A percentile compares a stretch with the other conserved stretches of the same genome.
Evolutionary conservation across 2,113 vertebrate species (phyloP).

Genomic region (Sitta europaea): DNA sequence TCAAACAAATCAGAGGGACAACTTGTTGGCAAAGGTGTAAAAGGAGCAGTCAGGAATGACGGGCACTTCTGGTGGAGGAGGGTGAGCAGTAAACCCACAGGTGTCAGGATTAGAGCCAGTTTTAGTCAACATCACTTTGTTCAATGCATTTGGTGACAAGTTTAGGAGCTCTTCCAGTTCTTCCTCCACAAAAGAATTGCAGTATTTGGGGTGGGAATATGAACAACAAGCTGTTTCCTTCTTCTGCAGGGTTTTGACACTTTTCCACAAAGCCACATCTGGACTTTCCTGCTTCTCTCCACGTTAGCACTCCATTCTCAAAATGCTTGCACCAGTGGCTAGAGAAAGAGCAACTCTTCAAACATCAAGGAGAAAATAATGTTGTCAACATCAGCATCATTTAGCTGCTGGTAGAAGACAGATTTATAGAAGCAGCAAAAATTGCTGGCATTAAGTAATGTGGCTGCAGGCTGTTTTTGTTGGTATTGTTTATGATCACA

Average conservation of each 20-base stretch:
- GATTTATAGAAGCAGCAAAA: neutral
- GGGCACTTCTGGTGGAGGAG: neutral
- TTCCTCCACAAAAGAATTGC: neutral
- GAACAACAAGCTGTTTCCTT: neutral
- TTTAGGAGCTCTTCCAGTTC: neutral
- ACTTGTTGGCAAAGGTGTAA: neutral
- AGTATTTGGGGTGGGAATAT: neutral
- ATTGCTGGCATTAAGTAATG: neutral
- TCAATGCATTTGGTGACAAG: rapidly evolving
- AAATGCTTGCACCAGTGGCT: neutral
- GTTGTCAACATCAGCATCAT: neutral
- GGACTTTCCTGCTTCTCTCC: neutral
- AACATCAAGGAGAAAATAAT: neutral
- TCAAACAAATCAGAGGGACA: neutral
- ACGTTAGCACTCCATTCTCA: neutral
- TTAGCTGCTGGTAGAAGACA: neutral
- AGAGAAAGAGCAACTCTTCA: neutral
- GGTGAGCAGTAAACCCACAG: neutral
- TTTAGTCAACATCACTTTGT: neutral
- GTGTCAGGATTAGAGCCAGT: neutral
- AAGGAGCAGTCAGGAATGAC: neutral
- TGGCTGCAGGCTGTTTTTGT: neutral
- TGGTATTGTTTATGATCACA: neutral
- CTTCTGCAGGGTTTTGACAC: neutral
- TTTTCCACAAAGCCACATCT: neutral